Conservation (phyloP, 2,888 invertebrate genomes). For the Branchipolynoe longqiensis region DNA sequence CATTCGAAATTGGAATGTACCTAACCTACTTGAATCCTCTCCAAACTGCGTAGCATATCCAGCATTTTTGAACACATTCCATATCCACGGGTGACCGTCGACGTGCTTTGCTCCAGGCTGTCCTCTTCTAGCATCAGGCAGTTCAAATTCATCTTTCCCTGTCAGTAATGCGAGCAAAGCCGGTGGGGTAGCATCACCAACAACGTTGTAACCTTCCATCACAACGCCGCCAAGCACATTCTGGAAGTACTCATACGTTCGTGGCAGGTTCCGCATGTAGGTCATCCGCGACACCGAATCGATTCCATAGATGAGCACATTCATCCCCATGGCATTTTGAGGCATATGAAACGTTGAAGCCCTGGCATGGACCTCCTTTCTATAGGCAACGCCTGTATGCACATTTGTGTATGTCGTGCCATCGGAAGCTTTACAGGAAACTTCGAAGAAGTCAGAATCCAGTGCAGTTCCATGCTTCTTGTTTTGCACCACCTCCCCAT, state of each 20-base stretch:
- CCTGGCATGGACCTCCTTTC: slow-evolving; percentile 20
- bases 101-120: slow-evolving; percentile 86
- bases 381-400: slow-evolving; percentile 84
- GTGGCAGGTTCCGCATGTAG: slow-evolving; percentile 74
- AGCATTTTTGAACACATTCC: slow-evolving; percentile 87
- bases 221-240: slow-evolving; percentile 70
- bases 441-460: slow-evolving; percentile 77
- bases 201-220: slow-evolving; percentile 62
- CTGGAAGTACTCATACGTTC: slow-evolving; percentile 73
- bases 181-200: slow-evolving; percentile 51
- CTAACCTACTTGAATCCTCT: slow-evolving; percentile 91
- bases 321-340: slow-evolving; percentile 84
- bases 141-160: slow-evolving; percentile 46
- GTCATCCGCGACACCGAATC: slow-evolving; percentile 92
- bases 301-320: slow-evolving; percentile 92
- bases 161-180: slow-evolving; percentile 58
- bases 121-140: slow-evolving; percentile 67
- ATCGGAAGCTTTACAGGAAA: slow-evolving; percentile 73
- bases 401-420: slow-evolving; percentile 86
- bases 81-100: slow-evolving; percentile 91
- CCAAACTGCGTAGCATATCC: slow-evolving; percentile 88
- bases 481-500: neutral
- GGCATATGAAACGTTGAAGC: neutral
- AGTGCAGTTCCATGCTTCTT: slow-evolving; percentile 69
- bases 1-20: slow-evolving; percentile 91